A percentile compares a stretch with the other conserved stretches of the same genome.
Evolutionary conservation across 1,140 invertebrate species (phyloP).

Genomic region (Hydropsyche tenuis): DNA sequence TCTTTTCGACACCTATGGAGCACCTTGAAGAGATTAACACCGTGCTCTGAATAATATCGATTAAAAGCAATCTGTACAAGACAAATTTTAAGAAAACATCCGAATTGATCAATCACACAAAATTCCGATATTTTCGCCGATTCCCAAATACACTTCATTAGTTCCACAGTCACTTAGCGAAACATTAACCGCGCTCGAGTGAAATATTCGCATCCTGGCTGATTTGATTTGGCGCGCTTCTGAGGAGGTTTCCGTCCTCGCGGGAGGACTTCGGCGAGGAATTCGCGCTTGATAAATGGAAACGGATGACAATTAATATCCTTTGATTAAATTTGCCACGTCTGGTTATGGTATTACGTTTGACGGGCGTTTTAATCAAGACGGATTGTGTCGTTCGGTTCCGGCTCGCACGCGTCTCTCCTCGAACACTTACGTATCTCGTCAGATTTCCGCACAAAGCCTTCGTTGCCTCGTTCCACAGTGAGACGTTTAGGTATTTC

Average conservation of each 20-base stretch:
- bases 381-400: conserved; percentile 40
- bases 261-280: background rate
- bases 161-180: conserved; percentile 4
- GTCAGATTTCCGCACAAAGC: too few species aligned
- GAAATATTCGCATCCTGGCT: background rate
- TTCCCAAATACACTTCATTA: background rate
- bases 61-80: too few species aligned
- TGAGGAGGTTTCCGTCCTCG: background rate
- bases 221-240: conserved; percentile 1
- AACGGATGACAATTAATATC: conserved; percentile 35
- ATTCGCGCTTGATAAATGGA: conserved; percentile 38
- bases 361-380: conserved; percentile 46
- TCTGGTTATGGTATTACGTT: conserved; percentile 39
- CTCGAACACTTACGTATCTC: too few species aligned
- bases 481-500: too few species aligned
- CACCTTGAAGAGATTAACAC: too few species aligned
- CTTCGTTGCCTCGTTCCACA: too few species aligned
- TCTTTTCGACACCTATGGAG: too few species aligned
- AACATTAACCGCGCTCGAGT: background rate
- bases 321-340: conserved; percentile 43
- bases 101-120: background rate
- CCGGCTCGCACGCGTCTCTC: background rate
- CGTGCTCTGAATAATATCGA: too few species aligned
- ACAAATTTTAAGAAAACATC: too few species aligned
- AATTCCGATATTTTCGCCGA: background rate